phyloP scores from a whole-genome alignment of 2,888 invertebrate species.

The Eupeodes latifasciatus region DNA sequence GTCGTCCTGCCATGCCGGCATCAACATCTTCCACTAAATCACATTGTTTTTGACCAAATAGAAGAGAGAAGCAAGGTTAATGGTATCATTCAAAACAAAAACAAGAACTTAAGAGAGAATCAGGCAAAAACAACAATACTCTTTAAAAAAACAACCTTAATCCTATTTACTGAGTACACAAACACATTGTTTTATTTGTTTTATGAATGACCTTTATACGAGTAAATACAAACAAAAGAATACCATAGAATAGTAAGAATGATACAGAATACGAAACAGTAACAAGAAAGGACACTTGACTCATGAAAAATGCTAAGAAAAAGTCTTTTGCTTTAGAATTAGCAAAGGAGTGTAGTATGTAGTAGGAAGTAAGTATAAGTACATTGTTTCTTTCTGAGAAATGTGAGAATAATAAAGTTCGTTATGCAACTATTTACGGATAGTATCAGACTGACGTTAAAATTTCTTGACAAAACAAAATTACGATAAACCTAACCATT shows the following conservation, averaged over 20 bases:
- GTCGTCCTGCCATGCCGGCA: not conserved
- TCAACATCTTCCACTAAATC: not conserved
- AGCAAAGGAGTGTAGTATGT: slow-evolving; percentile 5
- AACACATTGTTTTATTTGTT: slow-evolving; percentile 35
- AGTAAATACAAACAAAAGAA: slow-evolving; percentile 8
- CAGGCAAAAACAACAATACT: not conserved
- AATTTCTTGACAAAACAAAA: slow-evolving; percentile 6
- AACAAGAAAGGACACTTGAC: not conserved
- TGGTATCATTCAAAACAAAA: slow-evolving; percentile 48
- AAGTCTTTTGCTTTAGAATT: slow-evolving; percentile 14
- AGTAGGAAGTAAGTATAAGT: not conserved
- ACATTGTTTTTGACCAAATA: not conserved
- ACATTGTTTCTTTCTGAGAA: slow-evolving; percentile 8
- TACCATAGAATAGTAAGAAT: not conserved
- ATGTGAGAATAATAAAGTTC: not conserved
- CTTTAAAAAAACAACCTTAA: slow-evolving; percentile 33
- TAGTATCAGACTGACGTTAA: slow-evolving; percentile 1
- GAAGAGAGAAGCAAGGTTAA: slow-evolving; percentile 56
- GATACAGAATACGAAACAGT: not conserved
- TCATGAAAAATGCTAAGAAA: slow-evolving; percentile 50
- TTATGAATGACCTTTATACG: slow-evolving; percentile 36
- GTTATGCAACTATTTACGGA: slow-evolving; percentile 29
- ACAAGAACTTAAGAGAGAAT: not conserved
- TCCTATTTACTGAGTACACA: slow-evolving; percentile 53
- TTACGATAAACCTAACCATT: slow-evolving; percentile 12